Conservation (phyloP, 2,113 vertebrate genomes). For the Lepus timidus region DNA sequence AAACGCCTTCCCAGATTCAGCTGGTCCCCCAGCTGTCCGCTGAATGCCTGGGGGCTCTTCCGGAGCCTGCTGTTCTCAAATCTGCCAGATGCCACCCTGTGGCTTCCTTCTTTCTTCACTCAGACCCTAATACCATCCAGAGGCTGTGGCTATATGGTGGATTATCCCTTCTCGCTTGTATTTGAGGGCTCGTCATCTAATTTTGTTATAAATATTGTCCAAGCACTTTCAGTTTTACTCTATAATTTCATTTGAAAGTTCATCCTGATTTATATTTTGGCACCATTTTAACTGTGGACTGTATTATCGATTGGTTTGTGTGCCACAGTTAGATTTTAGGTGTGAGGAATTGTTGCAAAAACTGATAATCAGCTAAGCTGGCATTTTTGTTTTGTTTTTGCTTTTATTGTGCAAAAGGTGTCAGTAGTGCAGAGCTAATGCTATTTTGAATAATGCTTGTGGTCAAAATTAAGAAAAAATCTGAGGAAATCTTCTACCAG, state of each 20-base stretch:
- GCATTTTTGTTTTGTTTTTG: not conserved
- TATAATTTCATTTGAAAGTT: constrained; percentile 21
- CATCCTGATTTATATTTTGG: not conserved
- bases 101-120: not conserved
- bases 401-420: not conserved
- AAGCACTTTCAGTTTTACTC: not conserved
- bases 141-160: not conserved
- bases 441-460: constrained; percentile 39
- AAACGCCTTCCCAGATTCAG: not conserved
- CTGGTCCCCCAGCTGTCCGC: not conserved
- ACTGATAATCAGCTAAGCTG: not conserved
- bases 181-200: not conserved
- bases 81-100: not conserved
- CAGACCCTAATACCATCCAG: not conserved
- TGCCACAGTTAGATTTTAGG: not conserved
- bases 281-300: not conserved
- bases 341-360: constrained; percentile 42
- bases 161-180: not conserved
- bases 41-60: not conserved
- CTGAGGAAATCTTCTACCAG: not conserved
- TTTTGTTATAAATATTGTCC: not conserved
- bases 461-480: constrained; percentile 53
- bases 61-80: not conserved
- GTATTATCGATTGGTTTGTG: not conserved
- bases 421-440: not conserved